These are phyloP conservation scores for Arenaria interpres DNA, from an alignment of 2,113 vertebrate genomes.

Conservation along the genomic window DNA sequence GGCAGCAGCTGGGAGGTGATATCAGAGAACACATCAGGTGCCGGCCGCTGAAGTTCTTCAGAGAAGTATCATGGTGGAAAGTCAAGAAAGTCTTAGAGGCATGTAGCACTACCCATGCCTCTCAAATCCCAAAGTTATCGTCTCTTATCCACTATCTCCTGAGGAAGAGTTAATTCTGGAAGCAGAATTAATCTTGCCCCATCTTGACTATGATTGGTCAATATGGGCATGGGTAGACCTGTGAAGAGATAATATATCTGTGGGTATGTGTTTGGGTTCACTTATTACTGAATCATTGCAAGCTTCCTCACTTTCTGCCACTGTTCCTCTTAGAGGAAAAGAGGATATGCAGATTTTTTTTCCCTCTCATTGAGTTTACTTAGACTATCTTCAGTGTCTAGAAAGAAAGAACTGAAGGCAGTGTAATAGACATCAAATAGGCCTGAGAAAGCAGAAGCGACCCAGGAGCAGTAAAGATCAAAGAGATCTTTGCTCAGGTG, in stretches of 20 bases:
- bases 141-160: not conserved
- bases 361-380: not conserved
- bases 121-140: not conserved
- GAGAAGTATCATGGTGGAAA: not conserved
- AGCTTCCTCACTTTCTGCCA: not conserved
- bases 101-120: not conserved
- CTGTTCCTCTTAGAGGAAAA: not conserved
- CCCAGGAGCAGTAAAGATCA: not conserved
- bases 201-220: not conserved
- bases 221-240: not conserved
- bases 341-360: not conserved
- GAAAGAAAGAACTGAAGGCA: not conserved
- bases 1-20: not conserved
- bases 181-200: not conserved
- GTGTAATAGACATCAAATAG: not conserved
- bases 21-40: not conserved
- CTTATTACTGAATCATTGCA: not conserved
- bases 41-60: not conserved
- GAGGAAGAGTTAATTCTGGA: not conserved
- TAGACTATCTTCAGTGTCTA: not conserved
- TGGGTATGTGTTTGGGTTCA: not conserved
- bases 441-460: not conserved
- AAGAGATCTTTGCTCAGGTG: not conserved
- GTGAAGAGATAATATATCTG: not conserved
- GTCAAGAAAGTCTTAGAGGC: not conserved